Evolutionary conservation across 2,888 invertebrate species (phyloP).

Genomic region (Chydorus sphaericus): DNA sequence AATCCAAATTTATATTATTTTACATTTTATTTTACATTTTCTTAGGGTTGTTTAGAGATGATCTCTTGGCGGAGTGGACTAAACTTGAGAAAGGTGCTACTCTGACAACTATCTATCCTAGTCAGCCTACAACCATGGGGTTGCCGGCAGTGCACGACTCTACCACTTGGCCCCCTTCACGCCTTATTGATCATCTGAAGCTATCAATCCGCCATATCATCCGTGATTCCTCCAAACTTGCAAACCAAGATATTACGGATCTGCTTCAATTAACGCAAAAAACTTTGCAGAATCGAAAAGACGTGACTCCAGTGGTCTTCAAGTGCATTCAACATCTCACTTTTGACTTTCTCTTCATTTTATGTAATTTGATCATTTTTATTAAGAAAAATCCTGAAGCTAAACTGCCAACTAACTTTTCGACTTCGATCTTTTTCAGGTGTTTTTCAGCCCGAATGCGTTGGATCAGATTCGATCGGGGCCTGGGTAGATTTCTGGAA

Average conservation of each 20-base stretch:
- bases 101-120: neutral
- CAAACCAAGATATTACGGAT: neutral
- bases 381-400: neutral
- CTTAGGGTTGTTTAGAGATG: constrained; percentile 24
- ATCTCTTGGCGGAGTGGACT: constrained; percentile 24
- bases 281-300: neutral
- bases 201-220: neutral
- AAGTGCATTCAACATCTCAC: constrained; percentile 6
- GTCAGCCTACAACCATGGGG: neutral
- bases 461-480: neutral
- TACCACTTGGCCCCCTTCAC: neutral
- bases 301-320: neutral
- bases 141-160: neutral
- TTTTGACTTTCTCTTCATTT: constrained; percentile 4
- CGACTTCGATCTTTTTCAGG: neutral
- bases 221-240: neutral
- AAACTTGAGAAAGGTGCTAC: constrained; percentile 13
- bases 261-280: neutral
- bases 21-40: constrained; percentile 24
- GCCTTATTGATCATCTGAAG: neutral
- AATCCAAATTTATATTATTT: no score
- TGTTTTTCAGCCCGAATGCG: constrained; percentile 8
- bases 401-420: no score
- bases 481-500: constrained; percentile 7
- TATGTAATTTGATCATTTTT: neutral